Conservation (phyloP, 2,113 vertebrate genomes). For the Burhinus oedicnemus region DNA sequence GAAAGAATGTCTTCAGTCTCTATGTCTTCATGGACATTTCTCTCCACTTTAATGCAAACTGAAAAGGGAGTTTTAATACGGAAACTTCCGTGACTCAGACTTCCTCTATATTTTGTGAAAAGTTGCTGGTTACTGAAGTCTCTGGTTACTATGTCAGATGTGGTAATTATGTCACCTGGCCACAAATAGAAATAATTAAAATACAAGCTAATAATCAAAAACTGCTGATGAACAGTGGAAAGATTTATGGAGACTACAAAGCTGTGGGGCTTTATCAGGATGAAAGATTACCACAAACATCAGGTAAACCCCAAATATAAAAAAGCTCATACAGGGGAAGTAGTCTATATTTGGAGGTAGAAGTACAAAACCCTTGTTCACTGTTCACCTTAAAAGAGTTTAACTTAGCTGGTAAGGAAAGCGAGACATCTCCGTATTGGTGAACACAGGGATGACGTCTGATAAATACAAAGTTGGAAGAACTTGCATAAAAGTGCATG, state of each 20-base stretch:
- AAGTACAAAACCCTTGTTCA: not conserved
- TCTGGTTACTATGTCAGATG: not conserved
- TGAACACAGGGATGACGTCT: not conserved
- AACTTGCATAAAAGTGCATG: not conserved
- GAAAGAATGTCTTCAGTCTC: not conserved
- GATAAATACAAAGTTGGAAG: not conserved
- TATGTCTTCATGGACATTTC: not conserved
- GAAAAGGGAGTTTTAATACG: not conserved
- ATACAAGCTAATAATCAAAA: not conserved
- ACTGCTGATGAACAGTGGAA: not conserved
- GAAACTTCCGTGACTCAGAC: not conserved
- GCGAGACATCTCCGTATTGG: accelerated
- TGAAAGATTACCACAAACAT: not conserved
- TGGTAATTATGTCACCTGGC: not conserved
- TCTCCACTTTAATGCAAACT: not conserved
- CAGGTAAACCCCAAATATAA: not conserved
- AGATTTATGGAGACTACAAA: not conserved
- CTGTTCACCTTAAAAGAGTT: not conserved
- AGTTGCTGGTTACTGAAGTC: not conserved
- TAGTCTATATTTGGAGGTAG: not conserved
- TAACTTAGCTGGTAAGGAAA: not conserved
- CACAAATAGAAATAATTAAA: not conserved
- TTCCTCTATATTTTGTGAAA: not conserved
- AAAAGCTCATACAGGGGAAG: not conserved
- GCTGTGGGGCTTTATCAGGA: not conserved